These are phyloP conservation scores for Lordiphosa fenestrarum DNA, from an alignment of 2,888 invertebrate genomes.

Conservation along the genomic window DNA sequence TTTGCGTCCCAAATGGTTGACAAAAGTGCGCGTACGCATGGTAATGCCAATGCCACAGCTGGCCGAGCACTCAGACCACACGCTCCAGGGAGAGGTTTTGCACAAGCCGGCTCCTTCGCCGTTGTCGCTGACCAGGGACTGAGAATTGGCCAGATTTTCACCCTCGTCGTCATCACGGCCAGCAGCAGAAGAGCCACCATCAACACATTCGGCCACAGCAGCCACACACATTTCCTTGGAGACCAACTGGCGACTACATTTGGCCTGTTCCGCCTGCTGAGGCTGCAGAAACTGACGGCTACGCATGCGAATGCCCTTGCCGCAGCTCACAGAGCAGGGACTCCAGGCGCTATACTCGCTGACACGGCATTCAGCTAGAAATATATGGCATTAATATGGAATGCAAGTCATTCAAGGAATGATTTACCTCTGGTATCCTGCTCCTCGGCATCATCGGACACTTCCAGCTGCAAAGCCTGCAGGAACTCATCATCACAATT, in stretches of 20 bases:
- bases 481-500: constrained; percentile 86
- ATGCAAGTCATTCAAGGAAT: background rate
- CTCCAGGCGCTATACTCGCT: constrained; percentile 89
- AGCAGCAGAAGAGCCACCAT: constrained; percentile 82
- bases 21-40: constrained; percentile 88
- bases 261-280: constrained; percentile 86
- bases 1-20: constrained; percentile 88
- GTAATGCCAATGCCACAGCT: constrained; percentile 90
- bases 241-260: constrained; percentile 87
- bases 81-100: constrained; percentile 78
- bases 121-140: constrained; percentile 72
- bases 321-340: constrained; percentile 92
- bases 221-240: constrained; percentile 96
- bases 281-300: constrained; percentile 86
- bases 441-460: constrained; percentile 86
- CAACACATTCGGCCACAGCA: constrained; percentile 84
- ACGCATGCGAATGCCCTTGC: constrained; percentile 91
- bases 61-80: constrained; percentile 89
- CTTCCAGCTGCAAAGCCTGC: constrained; percentile 83
- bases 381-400: too few species aligned
- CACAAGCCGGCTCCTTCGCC: constrained; percentile 79
- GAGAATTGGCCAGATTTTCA: constrained; percentile 77
- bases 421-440: constrained; percentile 84
- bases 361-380: constrained; percentile 89
- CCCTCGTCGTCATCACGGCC: constrained; percentile 77